A percentile compares a stretch with the other conserved stretches of the same genome.
Evolutionary conservation across 2,113 vertebrate genomes (phyloP).

Genomic region (Paradisaea rubra): DNA sequence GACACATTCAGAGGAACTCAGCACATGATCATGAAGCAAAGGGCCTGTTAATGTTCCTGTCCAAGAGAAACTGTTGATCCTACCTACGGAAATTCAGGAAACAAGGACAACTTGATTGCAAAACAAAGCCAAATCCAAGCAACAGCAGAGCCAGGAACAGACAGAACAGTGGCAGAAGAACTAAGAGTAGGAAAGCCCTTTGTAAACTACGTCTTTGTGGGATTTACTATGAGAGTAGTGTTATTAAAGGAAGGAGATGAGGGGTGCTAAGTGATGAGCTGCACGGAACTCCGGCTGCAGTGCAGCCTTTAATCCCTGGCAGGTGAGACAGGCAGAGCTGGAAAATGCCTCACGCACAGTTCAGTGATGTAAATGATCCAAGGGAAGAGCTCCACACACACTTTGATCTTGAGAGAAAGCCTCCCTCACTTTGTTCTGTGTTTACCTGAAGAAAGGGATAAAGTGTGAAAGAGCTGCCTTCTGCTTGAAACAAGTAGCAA

Average conservation of each 20-base stretch:
- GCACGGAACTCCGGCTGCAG: background rate
- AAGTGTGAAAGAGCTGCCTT: background rate
- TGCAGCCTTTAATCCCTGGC: background rate
- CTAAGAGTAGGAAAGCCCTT: background rate
- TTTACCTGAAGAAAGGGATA: background rate
- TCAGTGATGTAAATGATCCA: background rate
- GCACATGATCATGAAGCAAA: background rate
- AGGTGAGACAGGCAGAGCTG: background rate
- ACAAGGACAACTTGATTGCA: background rate
- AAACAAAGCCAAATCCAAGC: background rate
- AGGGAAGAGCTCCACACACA: background rate
- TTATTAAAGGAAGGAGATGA: background rate
- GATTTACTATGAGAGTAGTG: background rate
- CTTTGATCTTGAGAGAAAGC: background rate
- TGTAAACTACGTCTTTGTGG: background rate
- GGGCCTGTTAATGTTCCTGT: background rate
- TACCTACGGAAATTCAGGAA: background rate
- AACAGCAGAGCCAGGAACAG: background rate
- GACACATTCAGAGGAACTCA: background rate
- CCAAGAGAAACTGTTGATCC: background rate
- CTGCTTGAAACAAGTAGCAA: background rate
- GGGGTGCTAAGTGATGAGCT: background rate
- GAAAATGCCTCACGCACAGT: background rate
- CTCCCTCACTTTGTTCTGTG: background rate
- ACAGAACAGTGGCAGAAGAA: background rate